Conservation (phyloP, 1,140 invertebrate genomes). For the Drosophila equinoxialis region DNA sequence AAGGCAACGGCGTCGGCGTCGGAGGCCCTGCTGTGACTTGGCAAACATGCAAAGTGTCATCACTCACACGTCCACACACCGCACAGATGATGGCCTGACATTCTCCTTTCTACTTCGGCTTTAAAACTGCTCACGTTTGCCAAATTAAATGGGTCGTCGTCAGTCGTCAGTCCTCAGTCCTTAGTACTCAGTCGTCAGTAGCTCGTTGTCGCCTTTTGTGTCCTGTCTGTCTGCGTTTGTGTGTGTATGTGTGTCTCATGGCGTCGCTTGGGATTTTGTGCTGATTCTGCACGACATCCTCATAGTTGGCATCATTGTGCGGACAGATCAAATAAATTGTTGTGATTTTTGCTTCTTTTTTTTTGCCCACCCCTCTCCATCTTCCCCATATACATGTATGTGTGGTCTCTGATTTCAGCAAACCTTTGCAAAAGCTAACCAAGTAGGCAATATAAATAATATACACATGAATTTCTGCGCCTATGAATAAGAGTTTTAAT, state of each 20-base stretch:
- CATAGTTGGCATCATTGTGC: constrained; percentile 77
- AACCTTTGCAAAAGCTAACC: constrained; percentile 61
- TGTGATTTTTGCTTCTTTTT: constrained; percentile 55
- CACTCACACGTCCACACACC: constrained; percentile 73
- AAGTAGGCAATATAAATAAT: constrained; percentile 64
- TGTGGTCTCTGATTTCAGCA: constrained; percentile 65
- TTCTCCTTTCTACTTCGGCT: constrained; percentile 44
- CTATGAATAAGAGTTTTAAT: constrained; percentile 39
- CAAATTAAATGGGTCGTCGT: constrained; percentile 79
- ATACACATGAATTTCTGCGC: constrained; percentile 48
- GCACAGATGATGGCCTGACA: constrained; percentile 26
- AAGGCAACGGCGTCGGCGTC: constrained; percentile 6
- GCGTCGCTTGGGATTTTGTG: constrained; percentile 62
- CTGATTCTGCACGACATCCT: constrained; percentile 72
- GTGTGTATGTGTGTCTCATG: neutral
- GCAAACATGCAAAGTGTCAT: constrained; percentile 82
- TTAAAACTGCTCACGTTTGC: constrained; percentile 80
- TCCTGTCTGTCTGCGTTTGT: neutral
- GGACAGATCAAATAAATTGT: constrained; percentile 79
- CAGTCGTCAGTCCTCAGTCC: constrained; percentile 34
- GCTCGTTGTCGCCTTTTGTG: constrained; percentile 70
- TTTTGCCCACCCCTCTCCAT: neutral
- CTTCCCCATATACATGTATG: constrained; percentile 6
- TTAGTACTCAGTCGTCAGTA: constrained; percentile 35
- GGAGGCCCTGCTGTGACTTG: constrained; percentile 63